phyloP scores from a whole-genome alignment of 2,888 invertebrate species.

The Agrilus mali region DNA sequence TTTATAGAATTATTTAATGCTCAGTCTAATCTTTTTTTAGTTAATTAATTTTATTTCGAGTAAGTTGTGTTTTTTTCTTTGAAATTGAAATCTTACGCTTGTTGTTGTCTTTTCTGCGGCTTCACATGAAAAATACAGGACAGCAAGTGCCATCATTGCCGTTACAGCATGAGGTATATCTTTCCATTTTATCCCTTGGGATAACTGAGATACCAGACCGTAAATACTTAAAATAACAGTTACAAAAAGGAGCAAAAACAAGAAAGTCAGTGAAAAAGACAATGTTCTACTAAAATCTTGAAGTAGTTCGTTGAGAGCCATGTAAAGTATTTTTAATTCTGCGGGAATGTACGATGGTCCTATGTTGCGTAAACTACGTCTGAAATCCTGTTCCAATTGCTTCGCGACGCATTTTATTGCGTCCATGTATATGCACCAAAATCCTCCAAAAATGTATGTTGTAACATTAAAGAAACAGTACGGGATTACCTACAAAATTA shows the following conservation, averaged over 20 bases:
- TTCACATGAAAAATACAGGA: slow-evolving; percentile 62
- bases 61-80: no score
- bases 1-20: no score
- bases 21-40: neutral
- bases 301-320: slow-evolving; percentile 54
- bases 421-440: slow-evolving; percentile 58
- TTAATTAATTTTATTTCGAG: neutral
- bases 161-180: slow-evolving; percentile 58
- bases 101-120: slow-evolving; percentile 63
- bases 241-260: slow-evolving; percentile 56
- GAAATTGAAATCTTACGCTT: slow-evolving; percentile 39
- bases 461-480: slow-evolving; percentile 57
- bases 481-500: slow-evolving; percentile 40
- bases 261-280: slow-evolving; percentile 55
- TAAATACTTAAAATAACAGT: slow-evolving; percentile 65
- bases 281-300: slow-evolving; percentile 53
- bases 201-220: slow-evolving; percentile 58
- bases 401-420: slow-evolving; percentile 50
- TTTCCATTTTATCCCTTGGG: slow-evolving; percentile 58
- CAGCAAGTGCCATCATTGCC: slow-evolving; percentile 48
- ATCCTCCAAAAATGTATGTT: slow-evolving; percentile 55
- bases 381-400: slow-evolving; percentile 55
- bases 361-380: slow-evolving; percentile 52
- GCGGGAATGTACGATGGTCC: slow-evolving; percentile 58
- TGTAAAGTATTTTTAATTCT: slow-evolving; percentile 58